Conservation (phyloP, 2,797 vertebrate species). For the Micrastur ruficollis region DNA sequence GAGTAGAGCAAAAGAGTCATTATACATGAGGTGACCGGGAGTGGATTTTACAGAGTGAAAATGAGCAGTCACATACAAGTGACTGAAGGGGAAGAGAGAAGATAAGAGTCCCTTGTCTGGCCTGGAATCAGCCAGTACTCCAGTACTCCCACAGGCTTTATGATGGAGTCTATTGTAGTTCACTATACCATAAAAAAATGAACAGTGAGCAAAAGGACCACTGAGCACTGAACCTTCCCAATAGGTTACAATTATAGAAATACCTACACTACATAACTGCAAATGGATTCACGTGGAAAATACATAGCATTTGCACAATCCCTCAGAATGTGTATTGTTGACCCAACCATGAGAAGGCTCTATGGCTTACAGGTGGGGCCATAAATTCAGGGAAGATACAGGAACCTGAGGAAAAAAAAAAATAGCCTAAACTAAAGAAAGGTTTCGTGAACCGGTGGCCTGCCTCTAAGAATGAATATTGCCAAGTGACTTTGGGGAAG, state of each 20-base stretch:
- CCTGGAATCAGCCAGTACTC: neutral
- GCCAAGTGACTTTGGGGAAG: neutral
- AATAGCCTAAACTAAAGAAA: neutral
- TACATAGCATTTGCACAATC: neutral
- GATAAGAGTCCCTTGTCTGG: neutral
- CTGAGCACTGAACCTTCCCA: neutral
- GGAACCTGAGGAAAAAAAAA: neutral
- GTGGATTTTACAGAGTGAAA: neutral
- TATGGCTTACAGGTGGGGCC: accelerated
- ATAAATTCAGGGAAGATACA: neutral
- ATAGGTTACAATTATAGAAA: neutral
- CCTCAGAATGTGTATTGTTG: neutral
- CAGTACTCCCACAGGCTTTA: neutral
- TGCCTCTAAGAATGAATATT: neutral
- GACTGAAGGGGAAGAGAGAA: neutral
- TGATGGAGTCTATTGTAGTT: neutral
- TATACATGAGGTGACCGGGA: neutral
- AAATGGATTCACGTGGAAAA: neutral
- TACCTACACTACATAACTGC: neutral
- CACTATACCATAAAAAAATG: neutral
- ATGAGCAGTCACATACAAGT: neutral
- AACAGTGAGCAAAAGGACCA: neutral
- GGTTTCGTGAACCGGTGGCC: neutral
- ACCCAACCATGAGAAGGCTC: neutral
- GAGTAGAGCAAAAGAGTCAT: neutral